Conservation (phyloP, 2,797 vertebrate genomes). For the Takifugu rubripes region DNA sequence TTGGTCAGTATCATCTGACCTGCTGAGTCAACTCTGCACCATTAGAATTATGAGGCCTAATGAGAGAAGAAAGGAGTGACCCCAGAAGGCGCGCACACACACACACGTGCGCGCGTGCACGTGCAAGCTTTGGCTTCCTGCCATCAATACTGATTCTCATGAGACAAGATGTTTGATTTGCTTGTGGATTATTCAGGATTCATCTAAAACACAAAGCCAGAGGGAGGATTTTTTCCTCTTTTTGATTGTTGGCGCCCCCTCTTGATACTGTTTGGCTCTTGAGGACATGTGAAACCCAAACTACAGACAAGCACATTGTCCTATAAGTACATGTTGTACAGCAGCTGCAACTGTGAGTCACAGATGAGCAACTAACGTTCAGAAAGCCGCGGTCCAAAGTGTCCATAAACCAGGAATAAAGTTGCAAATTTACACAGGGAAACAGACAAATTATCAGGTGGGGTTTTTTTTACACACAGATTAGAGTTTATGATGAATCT, state of each 20-base stretch:
- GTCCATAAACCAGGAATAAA: no score
- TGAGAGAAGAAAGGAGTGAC: constrained; percentile 19
- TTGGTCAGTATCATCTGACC: constrained; percentile 37
- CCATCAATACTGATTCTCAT: constrained; percentile 2
- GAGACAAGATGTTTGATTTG: not conserved
- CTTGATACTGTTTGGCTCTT: constrained; percentile 6
- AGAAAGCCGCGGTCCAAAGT: no score
- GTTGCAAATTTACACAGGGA: no score
- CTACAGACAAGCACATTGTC: constrained; percentile 6
- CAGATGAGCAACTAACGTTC: not conserved
- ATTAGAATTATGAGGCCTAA: constrained; percentile 36
- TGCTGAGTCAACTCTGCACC: constrained; percentile 44
- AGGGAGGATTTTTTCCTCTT: not conserved
- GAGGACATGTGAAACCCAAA: constrained; percentile 24
- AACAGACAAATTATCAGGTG: no score
- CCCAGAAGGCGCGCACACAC: constrained; percentile 22
- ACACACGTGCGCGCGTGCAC: constrained; percentile 1
- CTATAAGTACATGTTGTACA: constrained; percentile 26
- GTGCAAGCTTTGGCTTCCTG: not conserved
- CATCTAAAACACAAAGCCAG: not conserved
- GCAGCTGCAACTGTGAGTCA: constrained; percentile 34
- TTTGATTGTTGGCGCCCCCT: constrained; percentile 31
- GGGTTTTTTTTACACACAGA: no score
- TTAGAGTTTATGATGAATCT: no score
- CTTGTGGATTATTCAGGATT: not conserved